Conservation (phyloP, 2,888 invertebrate genomes). For the Sphinx pinastri region DNA sequence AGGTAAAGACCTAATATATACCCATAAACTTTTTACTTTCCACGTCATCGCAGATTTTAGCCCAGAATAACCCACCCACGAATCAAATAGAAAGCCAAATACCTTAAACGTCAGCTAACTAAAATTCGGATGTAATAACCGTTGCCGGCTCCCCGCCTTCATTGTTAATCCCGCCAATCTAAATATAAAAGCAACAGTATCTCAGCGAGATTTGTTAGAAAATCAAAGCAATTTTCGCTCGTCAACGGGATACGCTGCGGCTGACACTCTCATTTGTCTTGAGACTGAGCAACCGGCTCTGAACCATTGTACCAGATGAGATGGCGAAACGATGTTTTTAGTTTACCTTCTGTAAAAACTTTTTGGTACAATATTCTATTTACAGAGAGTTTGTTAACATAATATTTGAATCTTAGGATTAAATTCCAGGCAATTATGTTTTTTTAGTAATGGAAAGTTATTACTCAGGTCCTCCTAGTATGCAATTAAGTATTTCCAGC, state of each 20-base stretch:
- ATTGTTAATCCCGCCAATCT: constrained; percentile 43
- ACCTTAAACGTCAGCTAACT: too few species aligned
- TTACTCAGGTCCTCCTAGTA: too few species aligned
- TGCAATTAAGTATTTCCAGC: too few species aligned
- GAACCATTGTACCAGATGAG: constrained; percentile 46
- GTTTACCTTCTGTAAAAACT: constrained; percentile 42
- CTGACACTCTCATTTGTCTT: constrained; percentile 69
- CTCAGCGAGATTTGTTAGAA: constrained; percentile 54
- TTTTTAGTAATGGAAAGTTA: too few species aligned
- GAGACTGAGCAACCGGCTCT: constrained; percentile 40
- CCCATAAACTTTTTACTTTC: too few species aligned
- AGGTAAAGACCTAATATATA: too few species aligned
- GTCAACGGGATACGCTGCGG: constrained; percentile 57
- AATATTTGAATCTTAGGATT: too few species aligned
- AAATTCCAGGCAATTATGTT: too few species aligned
- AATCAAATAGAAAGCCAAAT: too few species aligned
- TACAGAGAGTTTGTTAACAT: not conserved
- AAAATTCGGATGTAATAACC: not conserved
- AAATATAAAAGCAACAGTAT: constrained; percentile 50
- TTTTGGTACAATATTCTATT: not conserved
- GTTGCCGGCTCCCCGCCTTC: constrained; percentile 25
- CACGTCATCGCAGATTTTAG: too few species aligned
- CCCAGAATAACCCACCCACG: too few species aligned
- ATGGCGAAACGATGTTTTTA: constrained; percentile 47
- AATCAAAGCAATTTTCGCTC: constrained; percentile 68